Evolutionary conservation across 2,113 vertebrate species (phyloP), one percentile per base, ranked within the genome.

Genomic region (Carollia perspicillata): DNA sequence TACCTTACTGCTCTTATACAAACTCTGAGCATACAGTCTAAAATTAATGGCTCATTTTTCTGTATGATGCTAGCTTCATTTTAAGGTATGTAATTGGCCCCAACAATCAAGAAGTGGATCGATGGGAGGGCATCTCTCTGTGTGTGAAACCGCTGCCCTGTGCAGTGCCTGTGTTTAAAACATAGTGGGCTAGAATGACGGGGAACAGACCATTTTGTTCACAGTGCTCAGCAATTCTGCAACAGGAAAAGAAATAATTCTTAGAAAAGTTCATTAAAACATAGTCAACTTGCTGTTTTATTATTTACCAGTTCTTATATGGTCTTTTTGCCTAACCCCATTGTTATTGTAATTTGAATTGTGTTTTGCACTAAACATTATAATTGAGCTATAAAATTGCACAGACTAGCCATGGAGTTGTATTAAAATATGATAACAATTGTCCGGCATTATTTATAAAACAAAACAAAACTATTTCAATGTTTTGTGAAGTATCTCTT

Each of bases 311-410:
- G 8, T 30, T 55, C 49, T 89, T 77, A 51, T 89, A 40, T 78
- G 23, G 7, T 63, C 2, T 33, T 44, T 79, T 63, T 92, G 86
- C 12, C 63, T 83, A 90, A 75, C 11, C 77, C 8, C n/a, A 44
- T 93, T 96, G 65, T 78, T 90, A 58, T 44, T 93, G 44, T 72
- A 63, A 60, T 69, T 26, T 74, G 71, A 96, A 87, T 94, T 79
- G 33, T 37, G 47, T 72, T 86, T 92, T 75, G n/a, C 37, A 60
- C 44, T 84, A 22, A 84, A 60, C 47, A 6, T 79, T 92, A 74
- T 22, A 68, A 8, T 40, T 60, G 58, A 84, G 17, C n/a, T 94
- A 53, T 84, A 93, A 84, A 88, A 89, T 47, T 84, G 30, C 47
- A 49, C 28, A 68, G 4, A 47, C 28, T 75, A 94, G 47, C 16